Evolutionary conservation across 2,797 vertebrate species (phyloP).

Genomic region (Podarcis siculus): DNA sequence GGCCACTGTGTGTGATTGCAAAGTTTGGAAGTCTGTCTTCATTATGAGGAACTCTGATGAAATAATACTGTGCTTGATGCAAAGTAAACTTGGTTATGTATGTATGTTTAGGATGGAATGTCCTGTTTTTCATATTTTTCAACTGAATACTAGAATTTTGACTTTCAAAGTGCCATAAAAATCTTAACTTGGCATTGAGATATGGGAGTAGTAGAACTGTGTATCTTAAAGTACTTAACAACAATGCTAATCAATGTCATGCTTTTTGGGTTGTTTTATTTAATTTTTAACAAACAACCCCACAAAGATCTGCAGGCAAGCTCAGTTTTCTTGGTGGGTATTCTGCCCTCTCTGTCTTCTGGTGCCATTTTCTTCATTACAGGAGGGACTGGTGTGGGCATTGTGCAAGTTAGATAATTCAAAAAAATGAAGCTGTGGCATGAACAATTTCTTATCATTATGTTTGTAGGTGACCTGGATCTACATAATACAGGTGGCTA

Average conservation of each 20-base stretch:
- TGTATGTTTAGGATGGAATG: neutral
- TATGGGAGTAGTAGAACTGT: neutral
- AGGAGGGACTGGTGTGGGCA: neutral
- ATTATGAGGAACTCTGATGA: neutral
- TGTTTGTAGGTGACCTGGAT: constrained; percentile 85
- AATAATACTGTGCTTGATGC: neutral
- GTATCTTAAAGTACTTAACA: neutral
- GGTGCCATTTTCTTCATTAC: neutral
- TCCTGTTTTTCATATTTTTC: neutral
- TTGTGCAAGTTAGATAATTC: neutral
- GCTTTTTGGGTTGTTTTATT: neutral
- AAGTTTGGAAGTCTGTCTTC: neutral
- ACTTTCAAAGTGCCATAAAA: neutral
- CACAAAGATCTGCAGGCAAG: neutral
- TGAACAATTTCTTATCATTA: constrained; percentile 24
- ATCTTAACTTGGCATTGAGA: neutral
- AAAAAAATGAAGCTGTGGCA: constrained; percentile 22
- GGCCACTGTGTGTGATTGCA: neutral
- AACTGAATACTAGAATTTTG: neutral
- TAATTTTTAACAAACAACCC: neutral
- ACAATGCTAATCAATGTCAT: neutral
- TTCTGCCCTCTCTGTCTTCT: neutral
- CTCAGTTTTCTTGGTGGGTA: neutral
- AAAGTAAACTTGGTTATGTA: neutral
- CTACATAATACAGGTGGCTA: constrained; percentile 86